A percentile compares a stretch with the other conserved stretches of the same genome.
These are phyloP conservation scores for Boleophthalmus pectinirostris DNA, from an alignment of 2,113 vertebrate species.

Conservation along the genomic window DNA sequence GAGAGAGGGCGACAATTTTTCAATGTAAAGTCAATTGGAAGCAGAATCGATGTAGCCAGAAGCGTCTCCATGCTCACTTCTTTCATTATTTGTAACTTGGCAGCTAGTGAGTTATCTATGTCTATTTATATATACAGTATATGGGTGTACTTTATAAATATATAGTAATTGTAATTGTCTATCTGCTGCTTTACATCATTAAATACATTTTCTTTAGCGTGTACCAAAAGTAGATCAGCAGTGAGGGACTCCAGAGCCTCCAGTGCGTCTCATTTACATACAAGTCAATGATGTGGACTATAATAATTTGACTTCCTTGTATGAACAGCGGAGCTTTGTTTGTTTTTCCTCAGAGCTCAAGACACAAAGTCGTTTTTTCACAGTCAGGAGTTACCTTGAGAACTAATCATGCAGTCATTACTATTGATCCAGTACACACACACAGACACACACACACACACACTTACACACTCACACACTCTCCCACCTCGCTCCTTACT, in stretches of 20 bases:
- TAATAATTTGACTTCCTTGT: not conserved
- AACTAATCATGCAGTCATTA: slow-evolving; percentile 50
- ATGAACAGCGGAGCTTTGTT: not conserved
- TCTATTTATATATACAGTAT: too few relatives aligned
- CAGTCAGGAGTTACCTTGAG: slow-evolving; percentile 29
- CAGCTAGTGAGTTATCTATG: too few relatives aligned
- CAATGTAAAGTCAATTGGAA: too few relatives aligned
- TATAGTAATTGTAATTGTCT: not conserved
- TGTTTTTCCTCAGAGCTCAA: not conserved
- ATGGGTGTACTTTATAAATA: too few relatives aligned
- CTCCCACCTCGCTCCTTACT: not conserved
- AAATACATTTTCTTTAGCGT: not conserved
- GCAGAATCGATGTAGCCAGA: too few relatives aligned
- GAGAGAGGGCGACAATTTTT: too few relatives aligned
- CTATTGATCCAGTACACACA: slow-evolving; percentile 47
- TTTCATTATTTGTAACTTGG: too few relatives aligned
- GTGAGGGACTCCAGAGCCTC: not conserved
- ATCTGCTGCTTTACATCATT: not conserved
- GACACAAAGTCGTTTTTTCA: slow-evolving; percentile 16
- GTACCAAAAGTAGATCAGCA: not conserved
- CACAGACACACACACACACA: not conserved
- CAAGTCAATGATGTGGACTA: not conserved
- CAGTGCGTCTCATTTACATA: not conserved
- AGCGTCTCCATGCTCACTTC: too few relatives aligned
- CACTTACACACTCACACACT: not conserved